Base-by-base conservation (phyloP, 2,113 vertebrate genomes). In the Gobio gobio region DNA sequence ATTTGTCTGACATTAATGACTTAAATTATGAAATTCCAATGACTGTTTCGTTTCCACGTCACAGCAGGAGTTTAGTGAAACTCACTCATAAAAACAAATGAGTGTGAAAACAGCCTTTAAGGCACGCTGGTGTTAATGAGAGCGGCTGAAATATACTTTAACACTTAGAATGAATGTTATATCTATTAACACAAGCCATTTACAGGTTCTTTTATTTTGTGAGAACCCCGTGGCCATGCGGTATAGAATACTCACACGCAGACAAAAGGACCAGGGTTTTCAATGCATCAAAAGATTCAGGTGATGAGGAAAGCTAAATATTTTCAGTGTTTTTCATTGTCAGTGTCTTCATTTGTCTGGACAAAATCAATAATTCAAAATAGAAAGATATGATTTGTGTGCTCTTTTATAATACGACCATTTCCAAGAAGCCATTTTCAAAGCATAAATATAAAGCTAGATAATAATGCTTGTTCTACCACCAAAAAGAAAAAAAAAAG, bases 1-100 rank as follows among this genome's bases (percentile, higher is more conserved):
- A 72, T 73, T 83, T 83, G 68, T 86, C 40, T 80, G 63, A 87
- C 86, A 83, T 88, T 88, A 89, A 91, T 91, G 86, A 86, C 80
- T 66, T 78, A 83, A 83, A 87, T 82, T 82, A 86, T 73, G 83
- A 84, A 84, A 88, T 68, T 49, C 18, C 8, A 29, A 22, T 29
- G 54, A 82, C 58, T 78, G 82, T 75, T 80, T 82, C 61, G 64
- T 83, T 87, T 84, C 43, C 59, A 75, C 24, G 13, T 79, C 82
- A 40, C 85, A 87, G 87, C 82, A 72, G 87, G 86, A 83, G 51
- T n/a, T 75, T 29, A 68, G 70, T 64, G 51, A 70, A 82, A 85
- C 33, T 82, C 70, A 72, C 79, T 72, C 79, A 63, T 61, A 83
- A 83, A 83, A 85, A 82, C 45, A 73, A 78, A 89, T 81, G 77